Evolutionary conservation across 2,888 invertebrate genomes (phyloP).

Genomic region (Odontocerum albicorne): DNA sequence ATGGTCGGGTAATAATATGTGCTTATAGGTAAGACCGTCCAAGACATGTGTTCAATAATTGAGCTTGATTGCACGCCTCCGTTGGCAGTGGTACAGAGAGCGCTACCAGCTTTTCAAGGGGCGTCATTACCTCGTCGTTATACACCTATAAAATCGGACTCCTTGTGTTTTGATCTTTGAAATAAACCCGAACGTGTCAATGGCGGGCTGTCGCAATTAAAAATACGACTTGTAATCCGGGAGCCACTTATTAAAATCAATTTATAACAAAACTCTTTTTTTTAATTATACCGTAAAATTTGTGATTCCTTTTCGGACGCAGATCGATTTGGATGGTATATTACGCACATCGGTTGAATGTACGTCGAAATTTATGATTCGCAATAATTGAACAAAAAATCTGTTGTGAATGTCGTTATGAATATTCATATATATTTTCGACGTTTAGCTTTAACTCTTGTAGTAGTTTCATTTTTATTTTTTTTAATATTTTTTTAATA

Average conservation of each 20-base stretch:
- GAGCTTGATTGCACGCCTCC: slow-evolving; percentile 28
- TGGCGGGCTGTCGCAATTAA: slow-evolving; percentile 21
- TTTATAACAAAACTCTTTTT: slow-evolving; percentile 11
- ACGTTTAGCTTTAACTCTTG: too few relatives aligned
- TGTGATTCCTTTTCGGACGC: neutral
- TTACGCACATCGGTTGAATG: too few relatives aligned
- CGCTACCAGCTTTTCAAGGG: slow-evolving; percentile 6
- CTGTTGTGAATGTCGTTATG: too few relatives aligned
- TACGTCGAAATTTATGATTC: too few relatives aligned
- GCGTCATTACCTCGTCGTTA: slow-evolving; percentile 22
- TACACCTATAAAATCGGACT: slow-evolving; percentile 25
- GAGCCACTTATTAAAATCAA: slow-evolving; percentile 15
- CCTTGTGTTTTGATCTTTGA: slow-evolving; percentile 24
- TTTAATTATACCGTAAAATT: slow-evolving; percentile 20
- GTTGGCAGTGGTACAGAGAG: neutral
- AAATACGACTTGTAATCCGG: slow-evolving; percentile 11
- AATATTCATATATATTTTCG: too few relatives aligned
- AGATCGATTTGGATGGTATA: neutral
- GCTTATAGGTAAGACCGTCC: slow-evolving; percentile 20
- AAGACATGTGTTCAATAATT: slow-evolving; percentile 31
- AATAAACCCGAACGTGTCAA: slow-evolving; percentile 23
- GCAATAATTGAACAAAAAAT: too few relatives aligned
- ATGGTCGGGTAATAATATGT: slow-evolving; percentile 24
- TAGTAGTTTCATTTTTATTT: too few relatives aligned
- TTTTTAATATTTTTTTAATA: too few relatives aligned